Evolutionary conservation across 2,797 vertebrate genomes (phyloP), one percentile per base, ranked within the genome.

Genomic region (Amblyopsis hoosieri): DNA sequence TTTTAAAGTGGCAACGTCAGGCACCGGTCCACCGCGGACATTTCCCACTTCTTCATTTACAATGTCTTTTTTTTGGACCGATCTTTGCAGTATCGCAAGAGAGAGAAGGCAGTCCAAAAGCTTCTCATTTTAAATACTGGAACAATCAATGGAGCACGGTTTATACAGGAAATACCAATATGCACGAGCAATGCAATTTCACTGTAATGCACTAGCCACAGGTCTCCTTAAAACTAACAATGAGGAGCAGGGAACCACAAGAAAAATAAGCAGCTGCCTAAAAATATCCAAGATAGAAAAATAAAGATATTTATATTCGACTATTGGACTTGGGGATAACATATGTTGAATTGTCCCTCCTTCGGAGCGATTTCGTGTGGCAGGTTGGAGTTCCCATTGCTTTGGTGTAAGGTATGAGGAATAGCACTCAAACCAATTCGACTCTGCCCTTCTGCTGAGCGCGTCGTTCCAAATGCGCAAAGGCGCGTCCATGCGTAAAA

Each of bases 331-430:
- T 90, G 90, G 88, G 87, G 86, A 85, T 74, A 83, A 82, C 83
- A 48, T 12, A 12, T 14, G 4, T 48, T 48, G 87, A 90, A 89
- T 86, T 85, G 84, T 85, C 85, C 87, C 67, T 45, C 60, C 75
- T 78, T 69, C 82, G 90, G 90, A 91, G 92, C 84, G 84, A 79
- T 82, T 80, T 78, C 62, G 68, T 67, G 51, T 55, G 65, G 52
- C 50, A 23, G 62, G 14, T 82, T 79, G 87, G 84, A 87, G 90
- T 90, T 90, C 90, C 86, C 84, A 89, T 91, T 84, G 82, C 86
- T 91, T 90, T 82, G 69, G 84, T 81, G 88, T 85, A 85, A 91
- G 85, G 89, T 92, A 91, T 90, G 90, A 83, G 82, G 85, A 89
- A 91, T 87, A 79, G 84, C 61, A 76, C 87, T 89, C 86, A 85